Base-by-base conservation (phyloP, 2,888 invertebrate species). In the Reticulitermes lucifugus region DNA sequence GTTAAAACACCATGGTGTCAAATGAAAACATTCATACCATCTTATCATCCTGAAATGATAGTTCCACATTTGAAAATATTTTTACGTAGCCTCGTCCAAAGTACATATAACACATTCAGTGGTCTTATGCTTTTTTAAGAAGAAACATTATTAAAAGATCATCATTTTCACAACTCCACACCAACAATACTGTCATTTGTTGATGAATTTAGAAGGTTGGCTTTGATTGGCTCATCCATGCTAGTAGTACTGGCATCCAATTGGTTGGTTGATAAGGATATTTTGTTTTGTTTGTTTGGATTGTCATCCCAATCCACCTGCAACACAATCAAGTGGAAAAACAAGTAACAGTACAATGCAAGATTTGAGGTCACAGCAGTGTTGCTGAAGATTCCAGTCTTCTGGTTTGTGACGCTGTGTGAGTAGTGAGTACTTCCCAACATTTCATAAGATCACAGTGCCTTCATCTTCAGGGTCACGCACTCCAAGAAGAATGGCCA, bases 271-370 rank as follows among this genome's bases (percentile, higher is more conserved):
- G 51, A 41, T 43, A 14, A 80, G 35, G 71, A 79, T 5, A 60
- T 80, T 71, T 65, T 82, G 71, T 55, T 83, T 18, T 65, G 82
- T 25, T 86, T 83, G 35, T 59, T 83, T 83, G 84, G 82, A 51
- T 71, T 51, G 60, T 86, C 84, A 79, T 86, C 86, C 86, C 86
- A 86, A 71, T 86, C 83, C n/a, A 86, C 84, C 86, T 86, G 80
- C 25, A 84, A 86, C 14, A 55, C 18, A 55, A 14, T 18, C 55
- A 55, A 0, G 14, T 18, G 18, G 55, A 14, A 4, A 55, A 55
- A 55, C 18, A 55, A 55, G 4, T 14, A 55, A 55, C 51, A 55
- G 18, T 1, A 55, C 14, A 55, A 55, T 46, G 46, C 46, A 46
- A 9, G 12, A 12, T 46, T 46, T 46, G 12, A 46, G 6, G 46